Conservation (phyloP, 2,113 vertebrate species). For the Python bivittatus region DNA sequence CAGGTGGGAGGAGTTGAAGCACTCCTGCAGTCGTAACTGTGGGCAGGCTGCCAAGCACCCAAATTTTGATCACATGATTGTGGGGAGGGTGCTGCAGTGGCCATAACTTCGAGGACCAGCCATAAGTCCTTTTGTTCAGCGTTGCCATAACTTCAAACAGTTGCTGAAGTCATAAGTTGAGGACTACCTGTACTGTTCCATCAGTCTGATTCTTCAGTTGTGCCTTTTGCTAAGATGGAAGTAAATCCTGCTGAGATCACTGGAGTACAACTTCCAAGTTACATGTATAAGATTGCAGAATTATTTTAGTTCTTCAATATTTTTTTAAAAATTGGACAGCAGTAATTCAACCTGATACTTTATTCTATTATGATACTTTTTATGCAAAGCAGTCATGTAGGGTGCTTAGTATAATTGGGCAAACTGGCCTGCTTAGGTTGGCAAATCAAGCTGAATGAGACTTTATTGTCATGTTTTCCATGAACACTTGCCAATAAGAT, state of each 20-base stretch:
- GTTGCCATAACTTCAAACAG: no score
- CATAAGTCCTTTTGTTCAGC: no score
- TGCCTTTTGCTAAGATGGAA: background rate
- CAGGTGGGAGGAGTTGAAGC: no score
- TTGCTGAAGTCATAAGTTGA: no score
- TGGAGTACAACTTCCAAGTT: background rate
- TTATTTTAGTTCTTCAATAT: background rate
- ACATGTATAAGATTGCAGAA: background rate
- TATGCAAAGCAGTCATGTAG: conserved; percentile 67
- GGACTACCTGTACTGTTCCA: no score
- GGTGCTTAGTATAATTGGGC: conserved; percentile 59
- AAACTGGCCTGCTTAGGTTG: conserved; percentile 66
- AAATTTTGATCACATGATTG: no score
- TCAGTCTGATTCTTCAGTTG: background rate
- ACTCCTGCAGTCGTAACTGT: no score
- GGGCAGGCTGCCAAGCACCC: no score
- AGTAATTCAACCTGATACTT: conserved; percentile 24
- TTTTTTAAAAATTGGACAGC: conserved; percentile 12
- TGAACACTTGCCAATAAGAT: conserved; percentile 43
- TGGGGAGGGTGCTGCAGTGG: no score
- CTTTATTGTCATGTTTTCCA: conserved; percentile 55
- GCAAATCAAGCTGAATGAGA: conserved; percentile 62
- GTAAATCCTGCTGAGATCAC: background rate
- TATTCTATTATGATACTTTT: conserved; percentile 46
- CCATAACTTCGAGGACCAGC: no score